Evolutionary conservation across 1,140 invertebrate genomes (phyloP).

Genomic region (Macrosteles quadrilineatus): DNA sequence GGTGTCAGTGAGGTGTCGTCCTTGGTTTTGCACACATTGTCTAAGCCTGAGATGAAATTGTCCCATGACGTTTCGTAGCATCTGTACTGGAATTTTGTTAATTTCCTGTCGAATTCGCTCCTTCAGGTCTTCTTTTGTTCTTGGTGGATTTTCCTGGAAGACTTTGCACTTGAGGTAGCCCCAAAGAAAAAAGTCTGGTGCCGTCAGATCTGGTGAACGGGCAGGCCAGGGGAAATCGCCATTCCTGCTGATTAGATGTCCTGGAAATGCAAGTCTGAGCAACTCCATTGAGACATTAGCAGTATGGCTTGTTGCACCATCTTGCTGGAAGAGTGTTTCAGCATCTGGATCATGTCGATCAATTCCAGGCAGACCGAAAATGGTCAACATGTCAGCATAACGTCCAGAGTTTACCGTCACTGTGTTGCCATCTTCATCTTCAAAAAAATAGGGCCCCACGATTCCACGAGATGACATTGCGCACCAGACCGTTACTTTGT

Average conservation of each 20-base stretch:
- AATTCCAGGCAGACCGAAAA: slow-evolving; percentile 34
- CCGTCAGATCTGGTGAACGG: background rate
- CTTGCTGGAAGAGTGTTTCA: slow-evolving; percentile 12
- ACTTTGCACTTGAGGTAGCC: slow-evolving; percentile 2
- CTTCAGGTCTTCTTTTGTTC: background rate
- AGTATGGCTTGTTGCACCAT: too few species aligned
- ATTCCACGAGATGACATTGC: slow-evolving; percentile 38
- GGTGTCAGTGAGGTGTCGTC: slow-evolving; percentile 30
- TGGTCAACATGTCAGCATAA: slow-evolving; percentile 38
- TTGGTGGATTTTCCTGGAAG: background rate
- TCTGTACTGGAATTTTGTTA: slow-evolving; percentile 1
- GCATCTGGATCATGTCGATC: slow-evolving; percentile 11
- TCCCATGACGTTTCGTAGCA: background rate
- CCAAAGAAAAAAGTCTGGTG: slow-evolving; percentile 1
- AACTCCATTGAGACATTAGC: slow-evolving; percentile 23
- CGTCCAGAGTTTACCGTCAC: slow-evolving; percentile 37
- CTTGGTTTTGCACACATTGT: too few species aligned
- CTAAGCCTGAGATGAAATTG: background rate
- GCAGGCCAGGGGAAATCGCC: slow-evolving; percentile 23
- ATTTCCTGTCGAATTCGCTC: too few species aligned
- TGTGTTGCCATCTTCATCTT: slow-evolving; percentile 35
- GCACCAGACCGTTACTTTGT: slow-evolving; percentile 45
- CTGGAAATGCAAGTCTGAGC: slow-evolving; percentile 20
- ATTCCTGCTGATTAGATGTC: slow-evolving; percentile 4
- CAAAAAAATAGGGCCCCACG: slow-evolving; percentile 41